phyloP scores from a whole-genome alignment of 2,797 vertebrate genomes.

The Molossus molossus region DNA sequence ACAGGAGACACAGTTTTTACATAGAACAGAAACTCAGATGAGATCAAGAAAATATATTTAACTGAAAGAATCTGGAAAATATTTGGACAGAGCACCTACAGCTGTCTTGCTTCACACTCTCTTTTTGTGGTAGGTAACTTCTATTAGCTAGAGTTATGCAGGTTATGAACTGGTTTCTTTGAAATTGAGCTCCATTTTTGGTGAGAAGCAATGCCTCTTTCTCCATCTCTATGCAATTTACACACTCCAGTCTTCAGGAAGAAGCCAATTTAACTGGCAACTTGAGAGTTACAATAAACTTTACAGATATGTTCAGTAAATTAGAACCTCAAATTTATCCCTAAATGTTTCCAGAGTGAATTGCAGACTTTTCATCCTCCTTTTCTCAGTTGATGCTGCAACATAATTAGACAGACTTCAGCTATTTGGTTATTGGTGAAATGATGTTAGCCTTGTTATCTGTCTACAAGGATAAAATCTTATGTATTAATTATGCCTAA shows the following conservation, averaged over 20 bases:
- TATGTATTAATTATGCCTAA: slow-evolving; percentile 25
- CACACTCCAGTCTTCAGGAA: slow-evolving; percentile 62
- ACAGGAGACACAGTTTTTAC: slow-evolving; percentile 33
- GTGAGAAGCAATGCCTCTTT: slow-evolving; percentile 42
- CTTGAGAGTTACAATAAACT: slow-evolving; percentile 66
- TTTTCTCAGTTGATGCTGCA: slow-evolving; percentile 39
- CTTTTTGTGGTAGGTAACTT: slow-evolving; percentile 65
- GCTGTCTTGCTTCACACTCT: slow-evolving; percentile 64
- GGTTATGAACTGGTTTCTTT: slow-evolving; percentile 69
- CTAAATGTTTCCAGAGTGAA: slow-evolving; percentile 66
- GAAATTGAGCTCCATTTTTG: slow-evolving; percentile 71
- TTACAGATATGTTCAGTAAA: slow-evolving; percentile 70
- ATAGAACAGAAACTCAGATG: neutral
- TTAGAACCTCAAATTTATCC: slow-evolving; percentile 70
- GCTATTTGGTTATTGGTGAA: slow-evolving; percentile 39
- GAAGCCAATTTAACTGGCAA: slow-evolving; percentile 72
- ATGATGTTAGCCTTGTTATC: slow-evolving; percentile 69
- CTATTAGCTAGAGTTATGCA: slow-evolving; percentile 69
- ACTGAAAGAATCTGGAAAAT: slow-evolving; percentile 65
- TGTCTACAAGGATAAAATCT: neutral
- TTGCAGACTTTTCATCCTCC: neutral
- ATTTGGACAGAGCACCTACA: slow-evolving; percentile 70
- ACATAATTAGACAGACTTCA: slow-evolving; percentile 71
- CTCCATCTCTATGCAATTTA: slow-evolving; percentile 71
- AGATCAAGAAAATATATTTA: slow-evolving; percentile 58